Conservation (phyloP, 2,797 vertebrate species). For the Rhabdomys pumilio region DNA sequence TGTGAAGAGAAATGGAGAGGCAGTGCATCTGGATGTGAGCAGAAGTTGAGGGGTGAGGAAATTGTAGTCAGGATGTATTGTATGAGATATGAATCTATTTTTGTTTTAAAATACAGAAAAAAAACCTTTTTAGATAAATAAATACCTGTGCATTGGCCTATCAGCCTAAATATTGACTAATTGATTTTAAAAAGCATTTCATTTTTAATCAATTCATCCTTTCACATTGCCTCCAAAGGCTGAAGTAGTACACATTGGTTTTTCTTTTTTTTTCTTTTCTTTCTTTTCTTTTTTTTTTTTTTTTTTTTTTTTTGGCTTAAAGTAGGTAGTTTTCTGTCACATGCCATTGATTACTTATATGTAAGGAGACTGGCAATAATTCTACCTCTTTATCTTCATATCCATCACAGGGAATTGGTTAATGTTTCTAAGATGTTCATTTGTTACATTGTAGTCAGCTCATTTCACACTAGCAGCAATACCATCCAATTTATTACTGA, state of each 20-base stretch:
- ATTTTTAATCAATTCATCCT: not conserved
- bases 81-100: not conserved
- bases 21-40: fast-evolving
- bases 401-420: constrained; percentile 81
- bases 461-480: constrained; percentile 85
- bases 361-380: constrained; percentile 77
- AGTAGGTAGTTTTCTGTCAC: constrained; percentile 74
- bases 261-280: no score
- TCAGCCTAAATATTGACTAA: not conserved
- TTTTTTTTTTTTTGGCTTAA: constrained; percentile 49
- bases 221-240: not conserved
- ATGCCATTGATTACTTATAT: constrained; percentile 83
- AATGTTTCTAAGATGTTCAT: constrained; percentile 84
- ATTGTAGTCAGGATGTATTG: not conserved
- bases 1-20: not conserved
- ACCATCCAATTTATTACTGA: constrained; percentile 83
- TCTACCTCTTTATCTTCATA: constrained; percentile 78
- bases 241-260: not conserved
- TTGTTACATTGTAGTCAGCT: constrained; percentile 85
- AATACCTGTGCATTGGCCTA: not conserved
- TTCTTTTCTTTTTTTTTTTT: no score
- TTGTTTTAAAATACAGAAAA: not conserved
- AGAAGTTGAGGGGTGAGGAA: no score
- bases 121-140: not conserved
- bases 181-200: not conserved